Base-by-base conservation (phyloP, 2,113 vertebrate species). In the Neodon shergylaensis region DNA sequence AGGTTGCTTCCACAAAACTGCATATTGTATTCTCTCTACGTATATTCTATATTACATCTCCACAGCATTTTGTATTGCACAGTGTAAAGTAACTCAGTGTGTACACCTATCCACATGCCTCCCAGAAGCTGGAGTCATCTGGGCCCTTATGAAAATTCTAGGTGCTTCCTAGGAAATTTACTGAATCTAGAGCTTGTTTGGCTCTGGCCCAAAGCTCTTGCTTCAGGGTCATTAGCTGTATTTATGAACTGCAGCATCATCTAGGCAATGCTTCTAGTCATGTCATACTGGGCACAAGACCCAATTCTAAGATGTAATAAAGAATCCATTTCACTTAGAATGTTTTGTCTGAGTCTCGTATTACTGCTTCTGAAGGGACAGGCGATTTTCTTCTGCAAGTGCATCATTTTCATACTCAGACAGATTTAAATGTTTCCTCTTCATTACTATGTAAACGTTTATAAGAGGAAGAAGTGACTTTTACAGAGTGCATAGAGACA, bases 401-500 rank as follows among this genome's bases (percentile, higher is more conserved):
- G 36, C 14, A 77, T 22, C 31, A 2, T 65, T 92, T 81, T 66
- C 61, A 52, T 70, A 52, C 36, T 66, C 42, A 36, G 58, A 6
- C 6, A 65, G 5, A 72, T 94, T 68, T 61, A n/a, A 94, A 92
- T 74, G 54, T 68, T 92, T 94, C 72, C 33, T 54, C 54, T 86
- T 54, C 42, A n/a, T 81, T 73, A 44, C 6, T 68, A 36, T 47
- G 22, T 66, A 79, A 83, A 94, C 47, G 54, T 58, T 78, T 61
- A 44, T 3, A 44, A n/a, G 26, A 74, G 42, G 49, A 92, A 90
- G 47, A 65, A 42, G 19, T 54, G 74, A 16, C 33, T 74, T 96
- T 87, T 49, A 21, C 9, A 66, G 28, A 68, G 1, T 11, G 16
- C 31, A 4, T 33, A 21, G 54, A 91, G 73, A 72, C 58, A 77